These are phyloP conservation scores for Anthophora plumipes DNA, from an alignment of 2,888 invertebrate species.

Conservation along the genomic window DNA sequence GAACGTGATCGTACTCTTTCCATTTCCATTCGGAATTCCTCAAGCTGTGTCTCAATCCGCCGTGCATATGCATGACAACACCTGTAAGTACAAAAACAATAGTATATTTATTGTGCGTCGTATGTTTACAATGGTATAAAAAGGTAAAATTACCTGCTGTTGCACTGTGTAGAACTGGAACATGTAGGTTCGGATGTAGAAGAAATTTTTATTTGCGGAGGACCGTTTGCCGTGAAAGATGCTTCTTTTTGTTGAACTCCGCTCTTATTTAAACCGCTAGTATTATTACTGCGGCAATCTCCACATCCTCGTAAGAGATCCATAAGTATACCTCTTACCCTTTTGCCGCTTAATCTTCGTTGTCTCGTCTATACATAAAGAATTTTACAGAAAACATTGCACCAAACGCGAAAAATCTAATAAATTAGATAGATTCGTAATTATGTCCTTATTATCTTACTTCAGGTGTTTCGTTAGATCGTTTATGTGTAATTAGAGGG, in stretches of 20 bases:
- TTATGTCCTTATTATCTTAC: constrained; percentile 63
- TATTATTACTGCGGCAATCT: constrained; percentile 74
- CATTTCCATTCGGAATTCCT: constrained; percentile 76
- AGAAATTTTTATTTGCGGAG: constrained; percentile 59
- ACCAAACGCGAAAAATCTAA: neutral
- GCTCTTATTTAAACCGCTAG: constrained; percentile 42
- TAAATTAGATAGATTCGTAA: neutral
- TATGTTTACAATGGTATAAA: neutral
- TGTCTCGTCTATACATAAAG: constrained; percentile 71
- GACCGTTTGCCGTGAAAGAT: constrained; percentile 12
- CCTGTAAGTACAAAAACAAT: constrained; percentile 58
- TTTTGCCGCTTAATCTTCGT: constrained; percentile 78
- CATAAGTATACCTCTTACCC: constrained; percentile 77
- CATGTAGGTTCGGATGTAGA: constrained; percentile 49
- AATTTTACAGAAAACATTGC: constrained; percentile 15
- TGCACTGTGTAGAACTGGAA: constrained; percentile 56
- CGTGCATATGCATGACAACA: constrained; percentile 73
- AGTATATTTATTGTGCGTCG: neutral
- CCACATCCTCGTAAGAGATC: constrained; percentile 80
- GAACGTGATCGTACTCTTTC: constrained; percentile 78
- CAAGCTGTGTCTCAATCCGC: constrained; percentile 76
- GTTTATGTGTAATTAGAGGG: constrained; percentile 65
- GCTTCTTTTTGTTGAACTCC: constrained; percentile 44
- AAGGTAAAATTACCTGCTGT: constrained; percentile 54
- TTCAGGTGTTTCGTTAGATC: constrained; percentile 70